Percentiles rank a stretch among this genome's conserved stretches.
Evolutionary conservation across 2,113 vertebrate genomes (phyloP).

Genomic region (Sialia sialis): DNA sequence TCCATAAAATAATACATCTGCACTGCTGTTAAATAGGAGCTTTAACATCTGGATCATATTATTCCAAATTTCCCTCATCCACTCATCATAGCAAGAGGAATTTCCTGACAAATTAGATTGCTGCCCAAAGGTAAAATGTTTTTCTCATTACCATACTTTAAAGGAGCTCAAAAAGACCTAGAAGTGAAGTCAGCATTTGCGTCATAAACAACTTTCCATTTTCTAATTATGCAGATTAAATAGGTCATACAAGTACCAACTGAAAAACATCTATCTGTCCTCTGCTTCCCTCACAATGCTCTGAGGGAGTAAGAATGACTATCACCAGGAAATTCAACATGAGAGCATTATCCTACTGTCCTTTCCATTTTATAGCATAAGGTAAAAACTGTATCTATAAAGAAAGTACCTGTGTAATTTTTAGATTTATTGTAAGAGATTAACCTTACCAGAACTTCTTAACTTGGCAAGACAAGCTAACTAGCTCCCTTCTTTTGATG

Average conservation of each 20-base stretch:
- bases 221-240: constrained; percentile 36
- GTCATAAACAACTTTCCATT: constrained; percentile 26
- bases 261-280: background rate
- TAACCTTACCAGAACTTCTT: constrained; percentile 23
- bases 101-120: constrained; percentile 71
- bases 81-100: constrained; percentile 64
- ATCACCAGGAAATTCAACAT: background rate
- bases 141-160: constrained; percentile 40
- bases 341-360: background rate
- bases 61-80: constrained; percentile 56
- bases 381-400: background rate
- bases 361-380: background rate
- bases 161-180: constrained; percentile 40
- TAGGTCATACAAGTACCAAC: background rate
- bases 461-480: background rate
- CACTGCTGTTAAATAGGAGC: constrained; percentile 39
- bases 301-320: background rate
- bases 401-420: background rate
- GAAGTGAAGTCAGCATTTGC: constrained; percentile 42
- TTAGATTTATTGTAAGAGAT: constrained; percentile 20
- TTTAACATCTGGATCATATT: constrained; percentile 68
- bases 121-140: constrained; percentile 68
- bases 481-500: constrained; percentile 17
- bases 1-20: constrained; percentile 52
- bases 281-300: background rate